phyloP scores from a whole-genome alignment of 2,113 vertebrate genomes.

The Aspidoscelis tigris region DNA sequence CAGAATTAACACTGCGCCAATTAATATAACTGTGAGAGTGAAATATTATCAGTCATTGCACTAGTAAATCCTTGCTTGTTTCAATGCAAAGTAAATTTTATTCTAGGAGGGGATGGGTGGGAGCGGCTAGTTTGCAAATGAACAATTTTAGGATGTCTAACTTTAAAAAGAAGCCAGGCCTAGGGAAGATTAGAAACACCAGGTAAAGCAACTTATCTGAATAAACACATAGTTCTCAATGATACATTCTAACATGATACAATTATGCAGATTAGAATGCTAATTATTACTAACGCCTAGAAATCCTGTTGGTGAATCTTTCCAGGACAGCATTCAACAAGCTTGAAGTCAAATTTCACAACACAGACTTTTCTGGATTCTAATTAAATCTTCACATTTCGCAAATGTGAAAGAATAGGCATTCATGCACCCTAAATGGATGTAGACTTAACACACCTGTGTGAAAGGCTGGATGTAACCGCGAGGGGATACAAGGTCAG shows the following conservation, averaged over 20 bases:
- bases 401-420: not conserved
- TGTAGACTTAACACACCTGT: slow-evolving; percentile 75
- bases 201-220: not conserved
- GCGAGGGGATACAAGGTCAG: slow-evolving; percentile 82
- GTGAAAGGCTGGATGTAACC: slow-evolving; percentile 80
- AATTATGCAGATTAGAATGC: not conserved
- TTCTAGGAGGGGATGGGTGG: too few species aligned
- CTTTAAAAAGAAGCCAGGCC: not conserved
- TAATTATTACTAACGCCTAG: not conserved
- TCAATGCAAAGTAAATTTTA: too few species aligned
- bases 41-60: too few species aligned
- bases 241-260: not conserved
- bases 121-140: too few species aligned
- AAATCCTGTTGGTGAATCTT: not conserved
- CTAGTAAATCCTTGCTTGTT: too few species aligned
- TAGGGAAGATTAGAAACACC: not conserved
- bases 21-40: too few species aligned
- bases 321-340: not conserved
- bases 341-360: too few species aligned
- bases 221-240: not conserved
- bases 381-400: slow-evolving; percentile 4
- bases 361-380: not conserved
- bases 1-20: too few species aligned
- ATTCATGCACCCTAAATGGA: not conserved
- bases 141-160: not conserved